These are phyloP conservation scores for Nomada fucata DNA, from an alignment of 2,888 invertebrate species.

Conservation along the genomic window DNA sequence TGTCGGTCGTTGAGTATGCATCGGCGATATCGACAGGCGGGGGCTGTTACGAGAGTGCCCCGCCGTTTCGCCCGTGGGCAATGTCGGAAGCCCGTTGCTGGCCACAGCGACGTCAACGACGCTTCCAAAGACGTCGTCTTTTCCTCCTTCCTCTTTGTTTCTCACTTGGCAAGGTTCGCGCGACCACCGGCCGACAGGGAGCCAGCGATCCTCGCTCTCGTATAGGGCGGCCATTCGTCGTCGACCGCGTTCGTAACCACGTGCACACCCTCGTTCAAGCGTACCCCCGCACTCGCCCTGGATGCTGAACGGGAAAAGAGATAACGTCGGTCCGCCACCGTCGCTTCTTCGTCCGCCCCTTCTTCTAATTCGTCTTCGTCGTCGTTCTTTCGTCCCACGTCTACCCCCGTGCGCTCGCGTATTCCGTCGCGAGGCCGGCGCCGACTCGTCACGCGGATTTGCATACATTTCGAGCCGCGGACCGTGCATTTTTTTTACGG, in stretches of 20 bases:
- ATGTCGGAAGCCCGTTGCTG: slow-evolving; percentile 68
- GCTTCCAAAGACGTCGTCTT: slow-evolving; percentile 9
- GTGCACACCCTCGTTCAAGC: background rate
- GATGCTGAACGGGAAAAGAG: slow-evolving; percentile 45
- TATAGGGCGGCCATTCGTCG: slow-evolving; percentile 60
- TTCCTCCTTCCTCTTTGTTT: slow-evolving; percentile 7
- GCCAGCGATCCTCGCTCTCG: slow-evolving; percentile 60
- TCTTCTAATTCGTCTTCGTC: background rate
- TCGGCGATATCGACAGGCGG: slow-evolving; percentile 77
- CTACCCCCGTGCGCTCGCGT: slow-evolving; percentile 66
- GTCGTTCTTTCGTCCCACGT: background rate
- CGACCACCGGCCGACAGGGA: slow-evolving; percentile 59
- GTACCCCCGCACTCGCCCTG: slow-evolving; percentile 17
- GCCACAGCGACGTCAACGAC: slow-evolving; percentile 51
- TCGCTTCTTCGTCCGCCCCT: slow-evolving; percentile 29
- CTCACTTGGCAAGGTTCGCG: slow-evolving; percentile 14
- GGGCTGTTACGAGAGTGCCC: slow-evolving; percentile 59
- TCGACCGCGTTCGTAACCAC: slow-evolving; percentile 40
- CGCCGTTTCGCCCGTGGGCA: slow-evolving; percentile 60
- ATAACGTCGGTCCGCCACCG: slow-evolving; percentile 71
- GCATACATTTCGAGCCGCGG: slow-evolving; percentile 73
- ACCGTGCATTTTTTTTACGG: slow-evolving; percentile 49
- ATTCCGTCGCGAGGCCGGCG: slow-evolving; percentile 72
- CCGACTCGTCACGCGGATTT: slow-evolving; percentile 77
- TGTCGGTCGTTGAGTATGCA: slow-evolving; percentile 79